Evolutionary conservation across 1,140 invertebrate species (phyloP).

Genomic region (Drosophila seguyi): DNA sequence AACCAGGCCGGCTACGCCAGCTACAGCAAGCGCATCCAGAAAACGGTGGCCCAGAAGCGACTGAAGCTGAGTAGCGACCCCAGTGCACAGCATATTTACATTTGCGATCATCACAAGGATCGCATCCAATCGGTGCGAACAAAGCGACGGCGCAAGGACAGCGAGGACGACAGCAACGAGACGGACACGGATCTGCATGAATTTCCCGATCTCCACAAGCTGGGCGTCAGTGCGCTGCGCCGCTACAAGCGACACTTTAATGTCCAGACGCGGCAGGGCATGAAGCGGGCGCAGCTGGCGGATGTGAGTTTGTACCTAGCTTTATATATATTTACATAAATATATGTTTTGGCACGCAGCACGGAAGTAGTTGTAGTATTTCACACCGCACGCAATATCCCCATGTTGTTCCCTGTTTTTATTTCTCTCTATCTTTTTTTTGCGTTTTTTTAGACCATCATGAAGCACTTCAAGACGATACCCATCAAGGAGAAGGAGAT

Average conservation of each 20-base stretch:
- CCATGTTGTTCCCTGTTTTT: neutral
- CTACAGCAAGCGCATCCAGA: conserved; percentile 98
- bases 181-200: conserved; percentile 95
- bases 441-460: conserved; percentile 91
- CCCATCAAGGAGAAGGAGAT: conserved; percentile 97
- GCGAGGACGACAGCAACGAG: conserved; percentile 96
- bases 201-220: conserved; percentile 94
- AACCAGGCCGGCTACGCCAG: conserved; percentile 96
- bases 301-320: conserved; percentile 91
- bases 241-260: conserved; percentile 98
- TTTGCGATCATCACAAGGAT: conserved; percentile 98
- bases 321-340: neutral
- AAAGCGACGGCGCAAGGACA: conserved; percentile 94
- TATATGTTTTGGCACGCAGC: neutral
- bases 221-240: conserved; percentile 96
- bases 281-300: conserved; percentile 97
- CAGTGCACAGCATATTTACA: conserved; percentile 96
- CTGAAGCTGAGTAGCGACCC: conserved; percentile 95
- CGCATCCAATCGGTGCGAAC: conserved; percentile 97
- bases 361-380: neutral
- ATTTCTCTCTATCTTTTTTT: neutral
- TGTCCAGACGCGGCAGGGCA: conserved; percentile 93
- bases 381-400: neutral
- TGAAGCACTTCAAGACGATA: conserved; percentile 97
- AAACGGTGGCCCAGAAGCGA: conserved; percentile 96